Evolutionary conservation across 2,888 invertebrate genomes (phyloP).

Genomic region (Bombyx huttoni): DNA sequence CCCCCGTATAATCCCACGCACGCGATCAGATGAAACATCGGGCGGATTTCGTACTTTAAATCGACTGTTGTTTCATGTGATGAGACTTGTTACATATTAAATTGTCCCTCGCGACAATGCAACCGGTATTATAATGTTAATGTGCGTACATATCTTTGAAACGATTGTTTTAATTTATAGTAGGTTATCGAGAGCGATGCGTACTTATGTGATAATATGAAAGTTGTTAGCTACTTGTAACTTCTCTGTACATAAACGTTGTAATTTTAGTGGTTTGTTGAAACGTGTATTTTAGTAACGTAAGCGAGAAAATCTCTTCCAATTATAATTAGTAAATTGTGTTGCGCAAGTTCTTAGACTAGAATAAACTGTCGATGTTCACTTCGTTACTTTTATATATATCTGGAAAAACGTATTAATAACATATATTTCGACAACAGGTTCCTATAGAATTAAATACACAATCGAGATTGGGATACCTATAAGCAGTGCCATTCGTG

Average conservation of each 20-base stretch:
- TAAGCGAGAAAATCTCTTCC: slow-evolving; percentile 39
- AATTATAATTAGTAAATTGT: slow-evolving; percentile 25
- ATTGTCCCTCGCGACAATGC: slow-evolving; percentile 28
- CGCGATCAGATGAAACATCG: slow-evolving; percentile 62
- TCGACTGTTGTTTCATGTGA: slow-evolving; percentile 68
- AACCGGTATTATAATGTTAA: slow-evolving; percentile 51
- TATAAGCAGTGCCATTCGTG: background rate
- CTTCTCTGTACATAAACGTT: slow-evolving; percentile 51
- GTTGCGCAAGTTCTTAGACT: slow-evolving; percentile 12
- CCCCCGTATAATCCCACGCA: slow-evolving; percentile 64
- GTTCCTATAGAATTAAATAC: no score
- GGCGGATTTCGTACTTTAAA: slow-evolving; percentile 44
- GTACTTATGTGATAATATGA: slow-evolving; percentile 69
- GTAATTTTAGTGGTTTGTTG: slow-evolving; percentile 29
- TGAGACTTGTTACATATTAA: slow-evolving; percentile 40
- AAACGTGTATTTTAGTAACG: slow-evolving; percentile 18
- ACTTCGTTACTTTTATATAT: slow-evolving; percentile 5
- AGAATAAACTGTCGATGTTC: slow-evolving; percentile 5
- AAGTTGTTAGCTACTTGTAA: slow-evolving; percentile 54
- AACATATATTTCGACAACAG: background rate
- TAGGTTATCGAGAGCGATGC: slow-evolving; percentile 44
- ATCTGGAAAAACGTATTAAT: background rate
- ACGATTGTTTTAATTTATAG: slow-evolving; percentile 37
- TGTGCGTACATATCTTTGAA: slow-evolving; percentile 53
- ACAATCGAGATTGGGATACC: no score